Conservation (phyloP, 1,140 invertebrate species). For the Drosophila biarmipes region DNA sequence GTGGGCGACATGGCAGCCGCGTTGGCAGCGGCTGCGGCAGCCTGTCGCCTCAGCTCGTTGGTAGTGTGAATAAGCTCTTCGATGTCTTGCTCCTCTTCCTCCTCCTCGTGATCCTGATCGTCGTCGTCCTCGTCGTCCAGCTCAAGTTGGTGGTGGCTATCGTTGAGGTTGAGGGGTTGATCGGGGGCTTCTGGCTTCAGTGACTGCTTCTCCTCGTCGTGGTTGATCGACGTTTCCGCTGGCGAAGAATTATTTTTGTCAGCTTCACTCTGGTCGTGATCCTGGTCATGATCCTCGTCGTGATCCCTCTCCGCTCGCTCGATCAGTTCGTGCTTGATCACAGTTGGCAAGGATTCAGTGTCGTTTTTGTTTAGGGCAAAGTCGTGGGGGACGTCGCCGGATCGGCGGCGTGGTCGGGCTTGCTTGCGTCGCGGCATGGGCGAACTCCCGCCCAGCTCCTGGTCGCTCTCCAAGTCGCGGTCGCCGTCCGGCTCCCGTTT, state of each 20-base stretch:
- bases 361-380: conserved; percentile 65
- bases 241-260: conserved; percentile 21
- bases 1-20: conserved; percentile 68
- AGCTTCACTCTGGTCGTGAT: conserved; percentile 18
- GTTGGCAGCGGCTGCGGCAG: conserved; percentile 65
- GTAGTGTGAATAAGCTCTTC: conserved; percentile 81
- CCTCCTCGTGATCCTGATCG: conserved; percentile 56
- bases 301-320: conserved; percentile 56
- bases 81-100: conserved; percentile 78
- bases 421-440: conserved; percentile 92
- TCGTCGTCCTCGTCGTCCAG: conserved; percentile 36
- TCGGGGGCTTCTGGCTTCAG: conserved; percentile 14
- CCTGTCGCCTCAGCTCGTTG: conserved; percentile 76
- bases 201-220: conserved; percentile 10
- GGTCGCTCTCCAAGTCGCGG: conserved; percentile 68
- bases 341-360: conserved; percentile 66
- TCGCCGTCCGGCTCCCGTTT: conserved; percentile 81
- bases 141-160: conserved; percentile 30
- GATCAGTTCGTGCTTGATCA: conserved; percentile 75
- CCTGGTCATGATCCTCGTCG: conserved; percentile 25
- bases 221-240: conserved; percentile 13
- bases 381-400: conserved; percentile 89
- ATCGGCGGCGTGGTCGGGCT: conserved; percentile 91
- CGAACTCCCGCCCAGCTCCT: conserved; percentile 86
- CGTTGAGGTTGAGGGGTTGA: conserved; percentile 6